These are phyloP conservation scores for Unio pictorum DNA, from an alignment of 2,888 invertebrate species.

Conservation along the genomic window DNA sequence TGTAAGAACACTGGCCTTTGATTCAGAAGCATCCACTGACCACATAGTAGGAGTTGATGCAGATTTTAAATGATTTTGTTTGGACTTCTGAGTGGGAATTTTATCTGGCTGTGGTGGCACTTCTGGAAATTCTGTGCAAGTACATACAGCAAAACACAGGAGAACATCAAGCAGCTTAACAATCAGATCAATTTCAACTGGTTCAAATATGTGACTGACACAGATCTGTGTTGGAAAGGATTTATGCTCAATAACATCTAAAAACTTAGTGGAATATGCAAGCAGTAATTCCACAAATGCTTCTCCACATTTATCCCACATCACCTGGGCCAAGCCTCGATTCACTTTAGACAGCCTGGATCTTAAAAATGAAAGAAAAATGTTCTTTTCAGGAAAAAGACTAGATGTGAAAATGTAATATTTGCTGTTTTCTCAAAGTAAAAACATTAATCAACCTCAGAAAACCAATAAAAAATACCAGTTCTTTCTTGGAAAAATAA, in stretches of 20 bases:
- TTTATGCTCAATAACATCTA: conserved; percentile 6
- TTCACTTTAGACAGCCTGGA: conserved; percentile 39
- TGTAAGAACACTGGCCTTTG: conserved; percentile 2
- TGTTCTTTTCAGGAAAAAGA: too few relatives aligned
- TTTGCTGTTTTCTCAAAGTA: too few relatives aligned
- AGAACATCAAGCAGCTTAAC: conserved; percentile 30
- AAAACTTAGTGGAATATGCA: conserved; percentile 29
- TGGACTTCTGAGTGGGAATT: conserved; percentile 18
- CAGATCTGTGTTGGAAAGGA: neutral
- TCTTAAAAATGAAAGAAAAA: conserved; percentile 24
- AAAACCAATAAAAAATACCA: too few relatives aligned
- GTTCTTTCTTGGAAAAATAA: too few relatives aligned
- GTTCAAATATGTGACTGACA: conserved; percentile 23
- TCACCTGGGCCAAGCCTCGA: conserved; percentile 34
- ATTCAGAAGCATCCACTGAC: conserved; percentile 9
- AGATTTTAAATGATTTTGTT: conserved; percentile 26
- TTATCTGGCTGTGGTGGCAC: conserved; percentile 23
- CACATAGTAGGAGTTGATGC: conserved; percentile 8
- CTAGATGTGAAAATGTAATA: too few relatives aligned
- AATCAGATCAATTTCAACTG: conserved; percentile 36
- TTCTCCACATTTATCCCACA: conserved; percentile 47
- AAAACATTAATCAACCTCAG: too few relatives aligned
- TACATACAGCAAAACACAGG: conserved; percentile 38
- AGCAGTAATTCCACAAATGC: conserved; percentile 30
- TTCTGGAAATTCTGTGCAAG: conserved; percentile 39